Evolutionary conservation across 2,888 invertebrate genomes (phyloP).

Genomic region (Eilema depressum): DNA sequence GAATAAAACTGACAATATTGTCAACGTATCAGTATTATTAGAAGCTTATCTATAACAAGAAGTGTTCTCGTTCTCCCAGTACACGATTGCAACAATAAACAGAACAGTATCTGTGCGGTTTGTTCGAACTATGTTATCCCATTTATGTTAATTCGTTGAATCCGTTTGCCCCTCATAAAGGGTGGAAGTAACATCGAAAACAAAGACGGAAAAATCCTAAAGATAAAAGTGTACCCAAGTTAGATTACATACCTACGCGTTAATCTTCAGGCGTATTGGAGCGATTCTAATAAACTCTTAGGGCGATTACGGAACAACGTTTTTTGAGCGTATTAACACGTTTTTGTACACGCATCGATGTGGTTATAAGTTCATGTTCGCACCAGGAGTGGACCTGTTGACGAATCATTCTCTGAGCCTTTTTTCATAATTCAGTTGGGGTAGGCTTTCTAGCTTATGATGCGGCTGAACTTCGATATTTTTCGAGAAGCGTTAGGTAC

Average conservation of each 20-base stretch:
- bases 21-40: neutral
- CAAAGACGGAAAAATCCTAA: constrained; percentile 24
- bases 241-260: constrained; percentile 33
- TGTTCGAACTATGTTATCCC: constrained; percentile 12
- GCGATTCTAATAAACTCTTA: constrained; percentile 38
- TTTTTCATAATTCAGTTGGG: too few species aligned
- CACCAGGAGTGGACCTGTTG: neutral
- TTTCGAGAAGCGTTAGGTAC: too few species aligned
- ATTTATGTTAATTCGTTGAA: constrained; percentile 24
- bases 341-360: neutral
- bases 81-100: constrained; percentile 38
- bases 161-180: constrained; percentile 17
- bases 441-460: too few species aligned
- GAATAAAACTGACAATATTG: neutral
- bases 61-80: constrained; percentile 16
- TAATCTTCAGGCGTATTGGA: constrained; percentile 39
- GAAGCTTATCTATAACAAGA: neutral
- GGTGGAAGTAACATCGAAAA: constrained; percentile 17
- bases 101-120: constrained; percentile 23
- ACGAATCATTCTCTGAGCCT: neutral
- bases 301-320: constrained; percentile 19
- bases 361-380: neutral
- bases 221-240: constrained; percentile 30
- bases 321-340: neutral
- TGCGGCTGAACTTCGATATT: too few species aligned